Evolutionary conservation across 2,888 invertebrate genomes (phyloP).

Genomic region (Bombylius discolor): DNA sequence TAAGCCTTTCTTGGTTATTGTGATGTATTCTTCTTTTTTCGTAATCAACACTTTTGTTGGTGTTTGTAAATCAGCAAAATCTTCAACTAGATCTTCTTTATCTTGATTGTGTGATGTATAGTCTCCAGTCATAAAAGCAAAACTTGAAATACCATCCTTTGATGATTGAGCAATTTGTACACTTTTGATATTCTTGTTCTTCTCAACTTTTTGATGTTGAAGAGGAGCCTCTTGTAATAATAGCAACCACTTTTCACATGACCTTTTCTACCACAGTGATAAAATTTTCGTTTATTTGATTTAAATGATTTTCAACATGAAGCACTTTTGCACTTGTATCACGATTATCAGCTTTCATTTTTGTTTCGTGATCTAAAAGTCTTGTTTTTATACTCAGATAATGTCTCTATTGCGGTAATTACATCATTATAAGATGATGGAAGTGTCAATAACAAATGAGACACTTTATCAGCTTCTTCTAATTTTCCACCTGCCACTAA

Average conservation of each 20-base stretch:
- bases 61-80: too few relatives aligned
- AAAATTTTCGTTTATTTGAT: background rate
- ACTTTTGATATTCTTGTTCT: background rate
- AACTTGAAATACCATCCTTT: too few relatives aligned
- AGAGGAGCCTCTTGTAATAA: background rate
- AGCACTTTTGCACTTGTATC: conserved; percentile 3
- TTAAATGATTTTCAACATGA: background rate
- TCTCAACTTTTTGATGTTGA: background rate
- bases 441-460: conserved; percentile 25
- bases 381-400: conserved; percentile 22
- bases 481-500: conserved; percentile 23
- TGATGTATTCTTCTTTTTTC: too few relatives aligned
- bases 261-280: background rate
- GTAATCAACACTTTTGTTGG: too few relatives aligned
- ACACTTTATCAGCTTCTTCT: conserved; percentile 26
- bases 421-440: conserved; percentile 21
- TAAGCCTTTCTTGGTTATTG: too few relatives aligned
- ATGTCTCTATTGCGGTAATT: too few relatives aligned
- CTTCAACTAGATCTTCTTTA: too few relatives aligned
- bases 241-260: background rate
- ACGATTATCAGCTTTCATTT: background rate
- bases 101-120: too few relatives aligned
- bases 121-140: too few relatives aligned
- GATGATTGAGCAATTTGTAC: too few relatives aligned
- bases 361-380: conserved; percentile 14